Conservation (phyloP, 2,113 vertebrate species). For the Lutjanus erythropterus region DNA sequence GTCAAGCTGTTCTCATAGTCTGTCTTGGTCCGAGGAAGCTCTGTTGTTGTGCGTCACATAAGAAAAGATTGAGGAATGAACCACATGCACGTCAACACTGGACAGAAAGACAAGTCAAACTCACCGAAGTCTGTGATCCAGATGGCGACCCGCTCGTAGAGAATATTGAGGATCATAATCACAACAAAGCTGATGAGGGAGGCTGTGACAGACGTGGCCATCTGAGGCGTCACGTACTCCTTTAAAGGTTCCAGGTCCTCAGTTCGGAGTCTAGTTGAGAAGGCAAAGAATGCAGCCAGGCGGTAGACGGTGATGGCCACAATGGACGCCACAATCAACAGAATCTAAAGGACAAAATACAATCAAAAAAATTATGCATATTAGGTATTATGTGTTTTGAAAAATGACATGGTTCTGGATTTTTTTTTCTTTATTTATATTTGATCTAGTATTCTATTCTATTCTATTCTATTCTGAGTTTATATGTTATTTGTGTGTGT, state of each 20-base stretch:
- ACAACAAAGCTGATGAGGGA: conserved; percentile 93
- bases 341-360: conserved; percentile 80
- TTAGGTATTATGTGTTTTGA: background rate
- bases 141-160: conserved; percentile 95
- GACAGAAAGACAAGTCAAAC: background rate
- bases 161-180: conserved; percentile 92
- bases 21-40: conserved; percentile 92
- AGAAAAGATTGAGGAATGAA: background rate
- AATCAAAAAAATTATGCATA: background rate
- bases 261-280: conserved; percentile 84
- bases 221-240: conserved; percentile 94
- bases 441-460: no score
- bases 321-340: conserved; percentile 92
- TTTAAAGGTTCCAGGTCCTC: conserved; percentile 85
- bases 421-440: no score
- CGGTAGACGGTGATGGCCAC: conserved; percentile 94
- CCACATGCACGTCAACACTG: rapidly evolving
- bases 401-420: background rate
- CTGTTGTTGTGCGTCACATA: conserved; percentile 72
- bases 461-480: no score
- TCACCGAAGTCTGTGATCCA: conserved; percentile 94
- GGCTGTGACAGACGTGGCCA: conserved; percentile 92
- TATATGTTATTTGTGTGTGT: no score
- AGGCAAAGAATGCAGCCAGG: conserved; percentile 91
- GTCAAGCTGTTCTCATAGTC: conserved; percentile 97